phyloP scores from a whole-genome alignment of 2,113 vertebrate species.

The Lophura nycthemera region DNA sequence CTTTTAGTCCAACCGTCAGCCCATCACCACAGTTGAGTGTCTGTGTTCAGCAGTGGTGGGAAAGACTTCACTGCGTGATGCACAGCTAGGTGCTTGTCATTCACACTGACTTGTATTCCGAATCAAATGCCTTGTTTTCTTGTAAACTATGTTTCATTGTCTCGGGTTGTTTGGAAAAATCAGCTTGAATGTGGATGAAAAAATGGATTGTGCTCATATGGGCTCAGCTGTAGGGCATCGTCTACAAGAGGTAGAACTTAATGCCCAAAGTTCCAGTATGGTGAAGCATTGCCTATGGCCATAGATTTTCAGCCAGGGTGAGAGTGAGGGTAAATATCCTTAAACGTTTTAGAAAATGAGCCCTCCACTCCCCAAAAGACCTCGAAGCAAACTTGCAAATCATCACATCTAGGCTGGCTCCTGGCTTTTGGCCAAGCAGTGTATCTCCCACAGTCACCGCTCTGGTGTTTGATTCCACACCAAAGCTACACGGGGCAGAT shows the following conservation, averaged over 20 bases:
- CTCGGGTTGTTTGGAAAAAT: not conserved
- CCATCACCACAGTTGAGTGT: not conserved
- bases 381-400: not conserved
- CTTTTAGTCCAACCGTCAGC: too few relatives aligned
- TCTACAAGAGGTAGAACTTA: not conserved
- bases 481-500: not conserved
- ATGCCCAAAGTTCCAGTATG: not conserved
- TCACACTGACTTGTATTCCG: not conserved
- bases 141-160: not conserved
- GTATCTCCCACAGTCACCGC: not conserved
- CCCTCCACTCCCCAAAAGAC: not conserved
- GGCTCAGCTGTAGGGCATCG: not conserved
- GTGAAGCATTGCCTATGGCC: not conserved
- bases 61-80: not conserved
- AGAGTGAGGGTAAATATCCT: not conserved
- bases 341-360: not conserved
- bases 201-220: not conserved
- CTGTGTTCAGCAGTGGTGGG: accelerated
- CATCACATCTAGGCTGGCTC: not conserved
- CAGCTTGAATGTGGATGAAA: not conserved
- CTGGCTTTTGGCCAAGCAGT: not conserved
- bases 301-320: not conserved
- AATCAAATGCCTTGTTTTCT: not conserved
- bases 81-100: not conserved
- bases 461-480: too few relatives aligned